Conservation (phyloP, 2,113 vertebrate species). For the Propithecus coquereli region DNA sequence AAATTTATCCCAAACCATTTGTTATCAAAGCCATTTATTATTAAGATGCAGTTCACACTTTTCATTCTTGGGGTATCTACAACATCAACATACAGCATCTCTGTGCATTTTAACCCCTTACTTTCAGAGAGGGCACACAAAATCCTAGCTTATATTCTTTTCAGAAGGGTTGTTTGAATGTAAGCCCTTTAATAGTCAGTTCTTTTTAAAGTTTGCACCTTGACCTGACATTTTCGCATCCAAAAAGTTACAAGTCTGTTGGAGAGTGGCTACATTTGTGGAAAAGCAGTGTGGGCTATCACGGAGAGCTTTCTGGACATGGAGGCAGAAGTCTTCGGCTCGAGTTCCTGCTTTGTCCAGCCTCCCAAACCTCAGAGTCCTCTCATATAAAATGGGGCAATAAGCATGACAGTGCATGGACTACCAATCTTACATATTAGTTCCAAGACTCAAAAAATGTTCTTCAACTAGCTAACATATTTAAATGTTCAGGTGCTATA, state of each 20-base stretch:
- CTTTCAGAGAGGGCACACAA: neutral
- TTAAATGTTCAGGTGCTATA: neutral
- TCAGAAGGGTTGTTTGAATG: neutral
- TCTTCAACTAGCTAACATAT: neutral
- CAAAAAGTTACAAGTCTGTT: neutral
- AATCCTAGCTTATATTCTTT: neutral
- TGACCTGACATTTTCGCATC: neutral
- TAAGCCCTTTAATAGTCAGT: neutral
- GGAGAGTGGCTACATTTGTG: neutral
- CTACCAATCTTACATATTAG: neutral
- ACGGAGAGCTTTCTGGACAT: neutral
- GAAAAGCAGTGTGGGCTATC: neutral
- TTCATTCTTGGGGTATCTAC: neutral
- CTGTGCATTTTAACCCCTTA: neutral
- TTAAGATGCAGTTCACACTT: neutral
- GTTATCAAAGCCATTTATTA: neutral
- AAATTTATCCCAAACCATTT: neutral
- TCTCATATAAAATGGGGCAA: neutral
- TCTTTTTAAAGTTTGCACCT: neutral
- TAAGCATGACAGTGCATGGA: accelerated
- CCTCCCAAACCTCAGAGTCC: neutral
- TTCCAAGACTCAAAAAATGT: neutral
- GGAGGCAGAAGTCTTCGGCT: neutral
- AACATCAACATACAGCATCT: neutral
- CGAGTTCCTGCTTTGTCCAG: neutral